Percentiles rank a stretch among this genome's conserved stretches.
phyloP scores from a whole-genome alignment of 2,113 vertebrate species.

The Sylvicapra grimmia region DNA sequence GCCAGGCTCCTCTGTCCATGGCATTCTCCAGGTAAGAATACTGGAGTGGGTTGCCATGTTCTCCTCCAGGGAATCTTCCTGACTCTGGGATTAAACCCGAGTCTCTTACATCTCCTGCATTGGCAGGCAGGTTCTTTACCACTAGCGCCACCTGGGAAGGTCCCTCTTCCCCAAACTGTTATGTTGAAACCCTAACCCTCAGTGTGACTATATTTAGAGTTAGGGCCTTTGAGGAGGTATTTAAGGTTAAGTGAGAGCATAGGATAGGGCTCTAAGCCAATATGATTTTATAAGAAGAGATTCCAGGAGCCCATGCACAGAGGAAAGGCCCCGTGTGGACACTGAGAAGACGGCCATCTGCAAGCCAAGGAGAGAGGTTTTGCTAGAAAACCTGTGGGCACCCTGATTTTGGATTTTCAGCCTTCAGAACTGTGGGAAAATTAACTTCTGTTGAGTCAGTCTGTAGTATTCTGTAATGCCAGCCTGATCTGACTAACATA shows the following conservation, averaged over 20 bases:
- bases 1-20: neutral
- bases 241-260: neutral
- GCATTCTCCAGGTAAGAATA: neutral
- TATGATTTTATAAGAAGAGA: neutral
- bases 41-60: neutral
- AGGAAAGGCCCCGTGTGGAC: neutral
- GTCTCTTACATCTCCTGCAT: neutral
- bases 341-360: accelerated
- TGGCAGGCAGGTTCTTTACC: neutral
- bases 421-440: neutral
- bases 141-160: neutral
- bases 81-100: neutral
- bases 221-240: neutral
- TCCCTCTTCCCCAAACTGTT: too few species aligned
- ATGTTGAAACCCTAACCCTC: neutral
- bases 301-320: neutral
- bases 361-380: neutral
- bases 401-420: neutral
- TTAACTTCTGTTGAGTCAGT: neutral
- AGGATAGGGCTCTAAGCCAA: neutral
- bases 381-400: neutral
- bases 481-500: neutral
- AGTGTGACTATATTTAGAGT: neutral
- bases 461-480: neutral
- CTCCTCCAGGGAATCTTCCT: neutral